Evolutionary conservation across 1,140 invertebrate species (phyloP).

Genomic region (Plectrocnemia conspersa): DNA sequence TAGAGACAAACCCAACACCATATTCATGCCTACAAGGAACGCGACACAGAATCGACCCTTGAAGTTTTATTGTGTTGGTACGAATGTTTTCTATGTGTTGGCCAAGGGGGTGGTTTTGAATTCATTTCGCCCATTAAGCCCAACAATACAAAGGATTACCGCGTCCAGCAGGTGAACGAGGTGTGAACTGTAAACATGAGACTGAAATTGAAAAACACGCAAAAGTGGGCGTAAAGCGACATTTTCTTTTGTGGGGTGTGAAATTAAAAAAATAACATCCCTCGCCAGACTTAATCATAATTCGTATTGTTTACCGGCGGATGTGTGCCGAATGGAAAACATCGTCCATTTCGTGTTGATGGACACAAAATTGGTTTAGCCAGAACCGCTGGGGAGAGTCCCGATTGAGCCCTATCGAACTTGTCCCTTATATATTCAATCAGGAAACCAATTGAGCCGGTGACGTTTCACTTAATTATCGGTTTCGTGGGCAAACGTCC

Average conservation of each 20-base stretch:
- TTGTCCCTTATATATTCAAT: conserved; percentile 31
- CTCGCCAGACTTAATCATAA: too few species aligned
- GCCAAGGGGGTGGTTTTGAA: too few species aligned
- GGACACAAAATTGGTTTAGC: conserved; percentile 16
- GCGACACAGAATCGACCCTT: too few species aligned
- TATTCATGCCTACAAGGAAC: too few species aligned
- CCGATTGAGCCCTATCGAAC: neutral
- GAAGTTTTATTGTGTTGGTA: too few species aligned
- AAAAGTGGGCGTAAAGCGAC: too few species aligned
- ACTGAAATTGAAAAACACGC: conserved; percentile 34
- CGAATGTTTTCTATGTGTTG: too few species aligned
- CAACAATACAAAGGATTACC: conserved; percentile 17
- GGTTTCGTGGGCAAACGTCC: conserved; percentile 19
- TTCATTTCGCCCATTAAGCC: too few species aligned
- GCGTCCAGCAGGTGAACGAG: conserved; percentile 16
- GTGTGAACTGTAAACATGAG: conserved; percentile 31
- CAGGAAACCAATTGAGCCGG: conserved; percentile 32
- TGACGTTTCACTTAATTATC: conserved; percentile 36
- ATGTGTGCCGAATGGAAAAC: neutral
- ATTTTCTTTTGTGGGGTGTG: too few species aligned
- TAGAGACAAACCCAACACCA: too few species aligned
- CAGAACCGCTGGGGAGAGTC: conserved; percentile 25
- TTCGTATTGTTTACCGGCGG: too few species aligned
- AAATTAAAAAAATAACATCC: neutral
- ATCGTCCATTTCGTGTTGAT: neutral